Percentiles rank a stretch among this genome's conserved stretches.
phyloP scores from a whole-genome alignment of 2,797 vertebrate genomes.

The Hyperoplus immaculatus region DNA sequence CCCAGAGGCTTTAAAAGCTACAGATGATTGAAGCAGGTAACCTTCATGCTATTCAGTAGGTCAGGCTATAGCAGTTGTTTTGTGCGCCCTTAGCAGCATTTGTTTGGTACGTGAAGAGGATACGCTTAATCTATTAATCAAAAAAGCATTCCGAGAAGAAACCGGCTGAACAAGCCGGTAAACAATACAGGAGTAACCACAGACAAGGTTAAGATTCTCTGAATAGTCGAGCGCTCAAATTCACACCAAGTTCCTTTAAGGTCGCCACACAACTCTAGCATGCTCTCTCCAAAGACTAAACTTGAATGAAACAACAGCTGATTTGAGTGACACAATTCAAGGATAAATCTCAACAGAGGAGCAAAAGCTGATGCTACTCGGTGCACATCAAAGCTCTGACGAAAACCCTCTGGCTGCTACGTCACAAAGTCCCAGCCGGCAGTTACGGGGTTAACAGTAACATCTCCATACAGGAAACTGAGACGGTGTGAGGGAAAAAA shows the following conservation, averaged over 20 bases:
- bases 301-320: conserved; percentile 16
- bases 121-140: conserved; percentile 9
- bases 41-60: conserved; percentile 13
- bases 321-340: not conserved
- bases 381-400: conserved; percentile 4
- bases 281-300: not conserved
- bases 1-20: no score
- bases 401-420: conserved; percentile 17
- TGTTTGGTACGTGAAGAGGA: not conserved
- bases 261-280: not conserved
- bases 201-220: not conserved
- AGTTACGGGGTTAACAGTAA: conserved; percentile 82
- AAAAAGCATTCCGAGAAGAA: conserved; percentile 20
- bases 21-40: conserved; percentile 16
- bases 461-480: conserved; percentile 73
- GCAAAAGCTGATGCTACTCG: conserved; percentile 21
- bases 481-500: conserved; percentile 43
- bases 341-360: not conserved
- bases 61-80: not conserved
- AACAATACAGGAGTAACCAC: conserved; percentile 4
- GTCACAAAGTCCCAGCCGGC: conserved; percentile 61
- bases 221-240: not conserved
- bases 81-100: not conserved
- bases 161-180: conserved; percentile 19
- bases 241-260: not conserved